phyloP scores from a whole-genome alignment of 2,888 invertebrate species.

The Troides helena region DNA sequence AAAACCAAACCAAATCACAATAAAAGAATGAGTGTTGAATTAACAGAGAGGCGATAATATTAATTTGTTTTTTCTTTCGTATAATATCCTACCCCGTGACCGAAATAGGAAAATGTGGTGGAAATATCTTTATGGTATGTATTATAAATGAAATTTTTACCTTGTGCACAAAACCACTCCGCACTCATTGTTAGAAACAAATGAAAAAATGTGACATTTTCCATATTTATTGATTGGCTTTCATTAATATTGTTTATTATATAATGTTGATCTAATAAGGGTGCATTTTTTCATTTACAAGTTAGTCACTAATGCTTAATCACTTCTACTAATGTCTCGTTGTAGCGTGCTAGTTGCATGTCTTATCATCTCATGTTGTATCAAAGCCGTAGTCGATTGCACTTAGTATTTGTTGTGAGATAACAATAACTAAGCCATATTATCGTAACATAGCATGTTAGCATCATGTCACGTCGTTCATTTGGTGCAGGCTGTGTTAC shows the following conservation, averaged over 20 bases:
- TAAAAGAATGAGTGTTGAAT: conserved; percentile 81
- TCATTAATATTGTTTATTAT: background rate
- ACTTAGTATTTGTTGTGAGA: conserved; percentile 80
- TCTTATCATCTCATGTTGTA: conserved; percentile 30
- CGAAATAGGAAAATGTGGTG: conserved; percentile 50
- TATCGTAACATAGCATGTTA: conserved; percentile 46
- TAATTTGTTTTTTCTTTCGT: conserved; percentile 63
- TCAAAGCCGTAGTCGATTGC: conserved; percentile 32
- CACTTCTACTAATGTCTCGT: conserved; percentile 51
- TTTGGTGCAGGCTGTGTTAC: conserved; percentile 13
- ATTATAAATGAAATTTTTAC: conserved; percentile 60
- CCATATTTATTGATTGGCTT: background rate
- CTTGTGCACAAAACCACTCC: conserved; percentile 66
- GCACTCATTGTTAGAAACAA: conserved; percentile 62
- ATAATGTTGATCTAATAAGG: conserved; percentile 12
- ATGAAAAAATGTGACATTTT: conserved; percentile 50
- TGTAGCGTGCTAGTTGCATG: conserved; percentile 58
- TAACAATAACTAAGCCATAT: conserved; percentile 48
- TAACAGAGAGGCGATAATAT: conserved; percentile 76
- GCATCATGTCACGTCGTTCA: conserved; percentile 26
- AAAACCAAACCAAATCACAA: conserved; percentile 71
- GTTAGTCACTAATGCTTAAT: conserved; percentile 60
- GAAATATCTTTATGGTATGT: conserved; percentile 66
- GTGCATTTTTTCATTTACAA: conserved; percentile 43
- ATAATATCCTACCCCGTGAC: conserved; percentile 50